A percentile compares a stretch with the other conserved stretches of the same genome.
Conservation (phyloP, 1,140 invertebrate genomes). For the Drosophila willistoni region DNA sequence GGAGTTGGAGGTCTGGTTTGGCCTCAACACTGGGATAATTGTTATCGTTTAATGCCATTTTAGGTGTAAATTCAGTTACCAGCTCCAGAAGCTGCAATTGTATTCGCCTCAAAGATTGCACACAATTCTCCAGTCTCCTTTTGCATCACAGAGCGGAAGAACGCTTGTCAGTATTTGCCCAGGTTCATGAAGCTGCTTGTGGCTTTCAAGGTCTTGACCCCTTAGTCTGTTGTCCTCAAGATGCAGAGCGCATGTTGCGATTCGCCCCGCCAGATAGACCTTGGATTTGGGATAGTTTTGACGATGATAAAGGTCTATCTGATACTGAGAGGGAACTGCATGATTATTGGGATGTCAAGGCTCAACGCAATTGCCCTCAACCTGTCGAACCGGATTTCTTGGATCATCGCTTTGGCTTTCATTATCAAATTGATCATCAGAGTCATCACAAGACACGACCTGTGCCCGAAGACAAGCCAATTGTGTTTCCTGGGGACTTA, state of each 20-base stretch:
- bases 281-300: constrained; percentile 55
- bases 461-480: constrained; percentile 50
- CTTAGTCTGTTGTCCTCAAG: constrained; percentile 60
- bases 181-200: constrained; percentile 58
- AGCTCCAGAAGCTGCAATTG: constrained; percentile 50
- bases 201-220: constrained; percentile 67
- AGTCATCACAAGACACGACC: constrained; percentile 22
- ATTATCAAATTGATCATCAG: constrained; percentile 53
- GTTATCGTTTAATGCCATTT: constrained; percentile 31
- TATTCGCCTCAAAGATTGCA: constrained; percentile 60
- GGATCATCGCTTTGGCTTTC: constrained; percentile 42
- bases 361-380: constrained; percentile 61
- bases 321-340: constrained; percentile 37
- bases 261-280: constrained; percentile 43
- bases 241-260: constrained; percentile 39
- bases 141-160: constrained; percentile 57
- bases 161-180: constrained; percentile 47
- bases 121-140: constrained; percentile 42
- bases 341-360: constrained; percentile 55
- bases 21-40: constrained; percentile 28
- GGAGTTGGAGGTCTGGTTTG: background rate
- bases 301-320: background rate
- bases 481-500: constrained; percentile 69
- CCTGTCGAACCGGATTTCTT: constrained; percentile 48
- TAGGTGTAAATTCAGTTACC: constrained; percentile 28